phyloP scores from a whole-genome alignment of 2,113 vertebrate species.

The Mesocricetus auratus region DNA sequence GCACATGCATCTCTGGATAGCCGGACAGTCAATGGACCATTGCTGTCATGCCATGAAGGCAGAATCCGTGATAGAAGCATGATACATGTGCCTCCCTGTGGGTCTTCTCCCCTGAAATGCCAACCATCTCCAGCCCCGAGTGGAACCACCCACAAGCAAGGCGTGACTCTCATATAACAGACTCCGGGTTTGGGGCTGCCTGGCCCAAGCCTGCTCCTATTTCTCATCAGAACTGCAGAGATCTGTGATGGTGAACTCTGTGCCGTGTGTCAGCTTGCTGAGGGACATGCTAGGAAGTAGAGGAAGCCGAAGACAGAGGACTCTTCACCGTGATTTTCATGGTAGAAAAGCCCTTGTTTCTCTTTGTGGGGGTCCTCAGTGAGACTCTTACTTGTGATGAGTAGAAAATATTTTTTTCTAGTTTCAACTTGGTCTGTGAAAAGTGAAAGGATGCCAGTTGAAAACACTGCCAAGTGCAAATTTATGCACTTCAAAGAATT shows the following conservation, averaged over 20 bases:
- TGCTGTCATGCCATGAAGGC: rapidly evolving
- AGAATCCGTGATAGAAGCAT: neutral
- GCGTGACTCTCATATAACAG: rapidly evolving
- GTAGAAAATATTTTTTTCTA: neutral
- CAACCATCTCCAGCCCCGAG: neutral
- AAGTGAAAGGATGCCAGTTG: constrained; percentile 3
- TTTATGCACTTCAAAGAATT: constrained; percentile 50
- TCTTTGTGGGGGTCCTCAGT: neutral
- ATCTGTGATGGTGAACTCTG: rapidly evolving
- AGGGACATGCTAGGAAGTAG: neutral
- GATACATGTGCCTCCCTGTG: rapidly evolving
- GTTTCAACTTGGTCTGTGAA: constrained; percentile 17
- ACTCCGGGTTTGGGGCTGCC: rapidly evolving
- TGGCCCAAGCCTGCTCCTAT: too few relatives aligned
- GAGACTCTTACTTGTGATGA: neutral
- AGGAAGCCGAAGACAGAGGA: too few relatives aligned
- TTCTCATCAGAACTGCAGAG: neutral
- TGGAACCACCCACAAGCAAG: neutral
- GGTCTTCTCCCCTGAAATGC: neutral
- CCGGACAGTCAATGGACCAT: rapidly evolving
- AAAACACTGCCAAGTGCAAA: neutral
- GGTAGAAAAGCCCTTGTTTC: rapidly evolving
- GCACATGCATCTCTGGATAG: rapidly evolving
- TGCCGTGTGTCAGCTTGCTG: neutral
- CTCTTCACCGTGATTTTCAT: rapidly evolving